Base-by-base conservation (phyloP, 2,888 invertebrate species). In the Drosophila pegasa region DNA sequence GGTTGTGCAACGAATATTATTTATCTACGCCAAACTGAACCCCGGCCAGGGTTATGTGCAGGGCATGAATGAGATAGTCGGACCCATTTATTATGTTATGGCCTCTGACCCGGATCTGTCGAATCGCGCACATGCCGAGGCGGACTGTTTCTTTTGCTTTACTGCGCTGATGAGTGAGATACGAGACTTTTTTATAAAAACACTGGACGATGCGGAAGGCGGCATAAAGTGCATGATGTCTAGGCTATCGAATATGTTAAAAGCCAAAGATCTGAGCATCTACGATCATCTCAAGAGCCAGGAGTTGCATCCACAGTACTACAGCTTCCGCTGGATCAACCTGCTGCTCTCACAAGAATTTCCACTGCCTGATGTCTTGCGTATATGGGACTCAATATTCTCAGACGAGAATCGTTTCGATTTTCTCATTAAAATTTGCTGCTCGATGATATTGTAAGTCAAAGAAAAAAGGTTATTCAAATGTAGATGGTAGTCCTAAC, bases 61-160 rank as follows among this genome's bases (percentile, higher is more conserved):
- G 93, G 99, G 99, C 57, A 99, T 99, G 99, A 99, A 99, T 93
- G 99, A 99, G 93, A 98, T 99, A 84, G 96, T 99, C 45, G 99
- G 99, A 0, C 99, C 99, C 8, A 98, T 99, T 88, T 99, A 99
- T 93, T 98, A 98, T 92, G 96, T 98, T 0, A 98, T 99, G 92
- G 99, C 99, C 8, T 96, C 96, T 22, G 98, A 99, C 93, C 94
- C 96, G 0, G 95, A 97, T 91, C 91, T 93, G 29, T 94, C 95
- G 54, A 97, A 95, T 93, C 94, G 97, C 93, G 98, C 96, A 89
- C 94, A 96, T 91, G 99, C 99, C 0, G 99, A 99, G 92, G 97
- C 99, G 0, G 99, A 99, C 91, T 96, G 98, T 70, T 99, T 99
- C 92, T 99, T 98, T 93, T 98, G 99, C 90, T 99, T 99, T 91